Evolutionary conservation across 2,797 vertebrate species (phyloP), one percentile per base, ranked within the genome.

Genomic region (Sebastes diploproa): DNA sequence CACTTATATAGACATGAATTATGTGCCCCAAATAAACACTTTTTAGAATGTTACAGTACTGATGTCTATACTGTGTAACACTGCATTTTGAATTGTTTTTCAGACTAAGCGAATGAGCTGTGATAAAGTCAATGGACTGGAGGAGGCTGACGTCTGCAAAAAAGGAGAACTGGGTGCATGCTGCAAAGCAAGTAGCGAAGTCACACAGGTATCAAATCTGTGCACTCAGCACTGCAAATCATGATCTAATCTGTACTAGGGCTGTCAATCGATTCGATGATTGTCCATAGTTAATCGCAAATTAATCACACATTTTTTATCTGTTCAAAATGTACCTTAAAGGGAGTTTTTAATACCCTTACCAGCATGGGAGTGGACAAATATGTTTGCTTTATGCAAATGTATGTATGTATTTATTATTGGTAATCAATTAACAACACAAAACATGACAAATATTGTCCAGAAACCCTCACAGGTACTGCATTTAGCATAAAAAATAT

Each of bases 131-230:
- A 95, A 93, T 63, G 93, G 92, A 80, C 38, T 82, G 87, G 82
- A 88, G 30, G 68, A 85, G 52, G 76, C 52, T 50, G 89, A 63
- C 27, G 23, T 78, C 69, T 97, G 94, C 81, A 90, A 56, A 82
- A 92, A 73, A 27, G 96, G 89, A 75, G 84, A 94, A 32, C 92
- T 94, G 20, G 95, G 73, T 9, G 56, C 78, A 13, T 95, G 95
- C 94, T 99, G 86, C 93, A 92, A 83, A 50, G 95, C 92, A 22
- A 94, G 92, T 5, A 91, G 92, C 42, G 95, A 96, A 71, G 86
- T 96, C 36, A 90, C 93, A 77, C 95, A 97, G 97, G 98, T 99
- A 90, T 62, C 11, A 36, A 12, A 75, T 38, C 46, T 29, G 76
- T 27, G 62, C 27, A 32, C 63, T 38, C 10, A 9, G 23, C 11